Evolutionary conservation across 2,888 invertebrate genomes (phyloP), one percentile per base, ranked within the genome.

Genomic region (Theodoxus fluviatilis): DNA sequence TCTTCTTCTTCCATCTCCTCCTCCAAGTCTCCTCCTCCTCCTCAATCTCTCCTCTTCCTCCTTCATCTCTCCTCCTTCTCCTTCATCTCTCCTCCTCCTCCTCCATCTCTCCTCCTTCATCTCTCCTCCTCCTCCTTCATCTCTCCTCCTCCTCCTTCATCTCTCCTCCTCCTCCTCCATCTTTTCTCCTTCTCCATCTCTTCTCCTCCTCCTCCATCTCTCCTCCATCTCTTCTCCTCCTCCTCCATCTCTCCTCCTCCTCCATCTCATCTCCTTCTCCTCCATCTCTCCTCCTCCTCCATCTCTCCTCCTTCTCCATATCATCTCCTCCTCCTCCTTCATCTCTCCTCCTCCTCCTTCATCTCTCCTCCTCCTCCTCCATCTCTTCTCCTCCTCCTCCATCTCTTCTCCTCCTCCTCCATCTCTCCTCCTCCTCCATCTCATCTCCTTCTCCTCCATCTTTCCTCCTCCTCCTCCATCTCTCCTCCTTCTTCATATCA

Each of bases 81-180:
- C n/a, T n/a, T n/a, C n/a, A n/a, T n/a, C 64, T 69, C 7, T 70
- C 66, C 66, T 70, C 71, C 63, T 69, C 40, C 37, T 71, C 68
- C 57, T 74, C 75, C 18, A 71, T 35, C 31, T 74, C 71, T 43
- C 71, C 73, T 40, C 71, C 72, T 59, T 74, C 74, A 2, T 73
- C 74, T 74, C 74, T 6, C 74, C 74, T 28, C 65, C 38, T 6
- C 74, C 64, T 37, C 74, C 71, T 40, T 71, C 73, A 59, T 67
- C 70, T 3, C 72, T 40, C 28, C 68, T 65, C n/a, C 71, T 71
- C 2, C 70, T 55, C 25, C 31, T 9, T 3, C 6, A 47, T 31
- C 40, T 52, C 18, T 65, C 71, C 40, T 57, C 68, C n/a, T 67
- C 68, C 57, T 3, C 69, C 71, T 12, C 31, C 28, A 22, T 40